Base-by-base conservation (phyloP, 2,888 invertebrate species). In the Axea sp. region DNA sequence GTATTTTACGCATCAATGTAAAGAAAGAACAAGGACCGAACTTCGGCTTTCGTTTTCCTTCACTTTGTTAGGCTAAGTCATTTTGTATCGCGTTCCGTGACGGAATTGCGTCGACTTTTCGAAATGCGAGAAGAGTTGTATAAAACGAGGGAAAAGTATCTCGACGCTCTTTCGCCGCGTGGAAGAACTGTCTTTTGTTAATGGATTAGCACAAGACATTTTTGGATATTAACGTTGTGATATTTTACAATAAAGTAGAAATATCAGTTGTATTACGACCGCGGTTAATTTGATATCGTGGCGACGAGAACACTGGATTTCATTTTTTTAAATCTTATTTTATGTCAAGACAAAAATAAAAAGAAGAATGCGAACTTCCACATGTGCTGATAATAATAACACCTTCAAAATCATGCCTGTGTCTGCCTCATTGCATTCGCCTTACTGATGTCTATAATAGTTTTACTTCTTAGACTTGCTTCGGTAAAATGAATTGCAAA, bases 361-460 rank as follows among this genome's bases (percentile, higher is more conserved):
- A 67, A 75, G 55, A 78, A 80, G 80, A 78, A 83, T 81, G 78
- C 79, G 75, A 83, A 84, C 84, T 85, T 86, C 83, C 85, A n/a
- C n/a, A 86, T 85, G 85, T 84, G 85, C 84, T 84, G 85, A 86
- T 86, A 86, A 86, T 85, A 85, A 85, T 84, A 85, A 85, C 80
- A 85, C 78, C 80, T 81, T 82, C 73, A 84, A 84, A 83, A 81
- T n/a, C n/a, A n/a, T n/a, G n/a, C n/a, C n/a, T n/a, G n/a, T n/a
- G n/a, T n/a, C n/a, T n/a, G n/a, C n/a, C n/a, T n/a, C n/a, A n/a
- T n/a, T n/a, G n/a, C n/a, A n/a, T n/a, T n/a, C n/a, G n/a, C n/a
- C n/a, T n/a, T n/a, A n/a, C n/a, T n/a, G n/a, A n/a, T n/a, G n/a
- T n/a, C n/a, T n/a, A n/a, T n/a, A n/a, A n/a, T n/a, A n/a, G n/a